Evolutionary conservation across 2,888 invertebrate genomes (phyloP).

Genomic region (Lepidochrysops patricia): DNA sequence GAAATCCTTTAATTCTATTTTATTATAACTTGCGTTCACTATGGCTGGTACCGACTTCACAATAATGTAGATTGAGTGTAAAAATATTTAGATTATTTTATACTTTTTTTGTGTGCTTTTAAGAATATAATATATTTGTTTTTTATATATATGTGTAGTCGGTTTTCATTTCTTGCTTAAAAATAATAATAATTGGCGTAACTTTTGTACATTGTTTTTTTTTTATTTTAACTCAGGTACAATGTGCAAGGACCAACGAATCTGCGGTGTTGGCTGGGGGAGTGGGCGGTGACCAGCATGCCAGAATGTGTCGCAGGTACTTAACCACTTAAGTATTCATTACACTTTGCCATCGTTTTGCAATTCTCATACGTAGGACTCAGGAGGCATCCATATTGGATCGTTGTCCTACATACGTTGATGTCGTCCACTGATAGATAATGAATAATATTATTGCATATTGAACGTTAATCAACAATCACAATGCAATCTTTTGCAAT

Average conservation of each 20-base stretch:
- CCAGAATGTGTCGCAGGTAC: conserved; percentile 86
- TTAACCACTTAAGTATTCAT: not conserved
- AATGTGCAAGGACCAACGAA: conserved; percentile 81
- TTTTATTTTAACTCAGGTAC: conserved; percentile 44
- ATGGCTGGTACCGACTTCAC: too few species aligned
- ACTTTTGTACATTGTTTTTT: not conserved
- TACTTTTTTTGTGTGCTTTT: too few species aligned
- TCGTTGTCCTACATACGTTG: not conserved
- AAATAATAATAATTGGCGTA: too few species aligned
- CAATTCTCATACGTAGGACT: not conserved
- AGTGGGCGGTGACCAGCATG: conserved; percentile 84
- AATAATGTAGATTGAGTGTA: too few species aligned
- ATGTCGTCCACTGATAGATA: not conserved
- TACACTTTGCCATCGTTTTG: not conserved
- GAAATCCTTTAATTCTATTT: too few species aligned
- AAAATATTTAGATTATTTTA: too few species aligned
- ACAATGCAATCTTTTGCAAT: conserved; percentile 12
- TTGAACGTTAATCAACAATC: not conserved
- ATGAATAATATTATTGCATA: not conserved
- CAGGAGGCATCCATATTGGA: not conserved
- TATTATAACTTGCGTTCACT: too few species aligned
- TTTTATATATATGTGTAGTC: too few species aligned
- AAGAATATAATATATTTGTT: too few species aligned
- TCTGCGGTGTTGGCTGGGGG: conserved; percentile 85
- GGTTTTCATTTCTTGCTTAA: too few species aligned